Evolutionary conservation across 2,797 vertebrate species (phyloP), one percentile per base, ranked within the genome.

Genomic region (Cichlasoma orientale): DNA sequence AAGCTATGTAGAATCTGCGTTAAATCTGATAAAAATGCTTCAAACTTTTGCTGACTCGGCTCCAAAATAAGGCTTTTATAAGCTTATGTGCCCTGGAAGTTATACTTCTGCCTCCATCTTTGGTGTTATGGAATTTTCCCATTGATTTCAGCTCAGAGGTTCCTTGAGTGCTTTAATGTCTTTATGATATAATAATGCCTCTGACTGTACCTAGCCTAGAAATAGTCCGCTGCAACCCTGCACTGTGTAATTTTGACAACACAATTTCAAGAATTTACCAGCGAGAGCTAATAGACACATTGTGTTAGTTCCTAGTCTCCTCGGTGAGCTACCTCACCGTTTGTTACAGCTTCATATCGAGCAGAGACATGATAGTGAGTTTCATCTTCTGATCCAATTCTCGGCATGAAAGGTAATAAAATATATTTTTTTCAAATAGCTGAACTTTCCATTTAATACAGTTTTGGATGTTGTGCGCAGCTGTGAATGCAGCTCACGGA

Each of bases 401-500:
- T 68, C 10, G n/a, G 11, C 63, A 2, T 31, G 25, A 68, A 68
- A 50, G 29, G 25, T 29, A 29, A 68, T 68, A 1, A 31, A 14
- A 68, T 9, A 4, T 21, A 21, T 53, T 11, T 21, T 3, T 55
- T 66, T 44, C 13, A 55, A 71, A 75, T 11, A 25, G 29, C 10
- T 36, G 66, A 63, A 63, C 4, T 56, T 25, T 58, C 41, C n/a
- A 29, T 72, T 70, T 73, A 36, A 56, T 33, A 33, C 19, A 21
- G 36, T 68, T 79, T 14, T 12, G 18, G 13, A 6, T 74, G 8
- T 71, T 69, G 29, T 75, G 63, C 70, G 52, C 21, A 79, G 69
- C 63, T 56, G 16, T 77, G 79, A 54, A 54, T 29, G n/a, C 31
- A 74, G 16, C 31, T 13, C 23, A 76, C 58, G 76, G 66, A 77